Evolutionary conservation across 2,113 vertebrate species (phyloP), one percentile per base, ranked within the genome.

Genomic region (Osmerus eperlanus): DNA sequence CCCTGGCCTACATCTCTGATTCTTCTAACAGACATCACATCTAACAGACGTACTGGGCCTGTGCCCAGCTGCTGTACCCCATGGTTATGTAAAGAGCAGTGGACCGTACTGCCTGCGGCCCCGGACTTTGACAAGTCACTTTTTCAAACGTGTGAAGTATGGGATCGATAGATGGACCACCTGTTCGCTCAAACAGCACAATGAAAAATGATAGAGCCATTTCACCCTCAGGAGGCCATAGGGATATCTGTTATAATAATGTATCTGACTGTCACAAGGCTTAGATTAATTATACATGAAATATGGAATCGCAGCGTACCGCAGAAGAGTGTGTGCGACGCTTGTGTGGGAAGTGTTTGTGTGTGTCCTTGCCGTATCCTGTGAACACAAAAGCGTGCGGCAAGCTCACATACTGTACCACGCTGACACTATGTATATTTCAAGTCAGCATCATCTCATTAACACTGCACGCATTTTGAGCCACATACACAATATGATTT

Each of bases 231-330:
- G 75, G 88, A 85, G 85, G 81, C 84, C 81, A 52, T 86, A 78
- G 83, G 85, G 89, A 84, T 91, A 89, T 90, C 86, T 91, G 87
- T 90, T 91, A 91, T 85, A 87, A 85, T 90, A 92, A 91, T 91
- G 85, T 91, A 93, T 94, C 91, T 90, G 88, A 81, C 79, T 90
- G 92, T 92, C 92, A 82, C 79, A 2, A 32, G 80, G 74, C 80
- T 84, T 82, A 90, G 90, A 94, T 92, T 91, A 91, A 94, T 94
- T 93, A 92, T 88, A 89, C 88, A 89, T 89, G 81, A 73, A 76
- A 84, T 89, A 84, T 83, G 86, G 87, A 28, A 87, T 87, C 83
- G 81, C 79, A 74, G 64, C 65, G 67, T 69, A 52, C 74, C 65
- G 71, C 36, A 9, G 56, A 67, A 71, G 28, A 36, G 54, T 68